phyloP scores from a whole-genome alignment of 1,140 invertebrate genomes.

The Dufourea novaeangliae region DNA sequence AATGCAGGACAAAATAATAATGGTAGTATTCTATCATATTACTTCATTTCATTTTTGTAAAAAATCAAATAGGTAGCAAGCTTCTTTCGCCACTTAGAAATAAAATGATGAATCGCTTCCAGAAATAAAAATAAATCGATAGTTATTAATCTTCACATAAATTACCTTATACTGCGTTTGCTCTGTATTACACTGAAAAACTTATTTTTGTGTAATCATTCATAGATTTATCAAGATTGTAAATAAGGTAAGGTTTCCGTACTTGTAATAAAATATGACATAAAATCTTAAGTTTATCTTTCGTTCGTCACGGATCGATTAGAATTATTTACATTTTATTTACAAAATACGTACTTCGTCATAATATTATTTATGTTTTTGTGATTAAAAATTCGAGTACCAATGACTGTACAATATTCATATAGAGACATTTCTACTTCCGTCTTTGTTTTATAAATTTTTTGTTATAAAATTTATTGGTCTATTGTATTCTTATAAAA shows the following conservation, averaged over 20 bases:
- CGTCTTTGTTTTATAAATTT: not conserved
- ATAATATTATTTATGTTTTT: slow-evolving; percentile 25
- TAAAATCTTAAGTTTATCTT: slow-evolving; percentile 51
- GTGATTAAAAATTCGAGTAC: not conserved
- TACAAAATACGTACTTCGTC: slow-evolving; percentile 23
- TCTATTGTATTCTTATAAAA: slow-evolving; percentile 3
- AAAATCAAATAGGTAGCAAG: slow-evolving; percentile 19
- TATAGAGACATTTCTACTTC: not conserved
- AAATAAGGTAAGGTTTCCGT: slow-evolving; percentile 77
- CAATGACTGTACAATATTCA: slow-evolving; percentile 11
- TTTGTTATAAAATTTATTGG: not conserved
- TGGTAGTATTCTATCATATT: slow-evolving; percentile 40
- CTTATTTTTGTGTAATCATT: slow-evolving; percentile 80
- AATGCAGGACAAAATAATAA: slow-evolving; percentile 35
- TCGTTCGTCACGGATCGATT: slow-evolving; percentile 7
- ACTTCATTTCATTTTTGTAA: slow-evolving; percentile 24
- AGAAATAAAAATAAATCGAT: slow-evolving; percentile 35
- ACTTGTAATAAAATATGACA: slow-evolving; percentile 81
- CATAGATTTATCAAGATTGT: slow-evolving; percentile 78
- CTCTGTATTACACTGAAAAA: slow-evolving; percentile 71
- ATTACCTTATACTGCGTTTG: slow-evolving; percentile 75
- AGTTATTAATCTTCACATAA: slow-evolving; percentile 57
- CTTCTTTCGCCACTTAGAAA: slow-evolving; percentile 41
- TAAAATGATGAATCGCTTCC: slow-evolving; percentile 27
- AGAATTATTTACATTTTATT: slow-evolving; percentile 41